Percentiles rank a stretch among this genome's conserved stretches.
Conservation (phyloP, 2,113 vertebrate species). For the Oxygymnocypris stewartii region DNA sequence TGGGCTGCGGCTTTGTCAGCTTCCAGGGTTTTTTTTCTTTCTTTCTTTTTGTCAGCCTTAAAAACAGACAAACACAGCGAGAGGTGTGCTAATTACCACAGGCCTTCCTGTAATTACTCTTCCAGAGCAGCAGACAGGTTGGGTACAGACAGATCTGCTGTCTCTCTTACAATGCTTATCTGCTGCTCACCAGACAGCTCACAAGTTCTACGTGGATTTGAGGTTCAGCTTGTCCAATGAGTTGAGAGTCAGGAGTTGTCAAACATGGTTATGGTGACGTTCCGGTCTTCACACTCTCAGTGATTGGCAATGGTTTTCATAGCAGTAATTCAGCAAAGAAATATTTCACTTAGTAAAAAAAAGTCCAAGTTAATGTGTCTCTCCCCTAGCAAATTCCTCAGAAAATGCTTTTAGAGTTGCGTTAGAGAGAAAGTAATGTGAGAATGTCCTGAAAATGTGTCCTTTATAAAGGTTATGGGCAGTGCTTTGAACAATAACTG, state of each 20-base stretch:
- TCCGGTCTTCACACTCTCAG: slow-evolving; percentile 35
- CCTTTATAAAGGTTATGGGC: slow-evolving; percentile 36
- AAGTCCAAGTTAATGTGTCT: not conserved
- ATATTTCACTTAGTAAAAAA: slow-evolving; percentile 16
- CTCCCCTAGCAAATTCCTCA: not conserved
- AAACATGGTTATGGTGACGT: slow-evolving; percentile 35
- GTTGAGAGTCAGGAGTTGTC: slow-evolving; percentile 49
- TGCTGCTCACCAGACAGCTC: slow-evolving; percentile 38
- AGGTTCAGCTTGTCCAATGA: slow-evolving; percentile 25
- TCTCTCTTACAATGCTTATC: slow-evolving; percentile 37
- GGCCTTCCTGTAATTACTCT: slow-evolving; percentile 58
- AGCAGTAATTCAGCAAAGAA: slow-evolving; percentile 34
- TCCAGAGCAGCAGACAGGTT: slow-evolving; percentile 50
- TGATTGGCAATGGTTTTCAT: slow-evolving; percentile 24
- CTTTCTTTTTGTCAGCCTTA: slow-evolving; percentile 33
- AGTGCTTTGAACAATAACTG: slow-evolving; percentile 23
- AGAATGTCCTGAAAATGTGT: slow-evolving; percentile 34
- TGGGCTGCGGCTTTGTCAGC: slow-evolving; percentile 55
- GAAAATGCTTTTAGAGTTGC: slow-evolving; percentile 13
- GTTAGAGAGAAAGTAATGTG: slow-evolving; percentile 11
- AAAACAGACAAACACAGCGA: slow-evolving; percentile 57
- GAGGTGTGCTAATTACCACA: slow-evolving; percentile 57
- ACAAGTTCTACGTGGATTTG: slow-evolving; percentile 39
- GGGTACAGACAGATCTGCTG: slow-evolving; percentile 21
- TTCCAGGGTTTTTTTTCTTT: slow-evolving; percentile 50